Conservation (phyloP, 2,888 invertebrate genomes). For the Pycnomerus fuliginosus region DNA sequence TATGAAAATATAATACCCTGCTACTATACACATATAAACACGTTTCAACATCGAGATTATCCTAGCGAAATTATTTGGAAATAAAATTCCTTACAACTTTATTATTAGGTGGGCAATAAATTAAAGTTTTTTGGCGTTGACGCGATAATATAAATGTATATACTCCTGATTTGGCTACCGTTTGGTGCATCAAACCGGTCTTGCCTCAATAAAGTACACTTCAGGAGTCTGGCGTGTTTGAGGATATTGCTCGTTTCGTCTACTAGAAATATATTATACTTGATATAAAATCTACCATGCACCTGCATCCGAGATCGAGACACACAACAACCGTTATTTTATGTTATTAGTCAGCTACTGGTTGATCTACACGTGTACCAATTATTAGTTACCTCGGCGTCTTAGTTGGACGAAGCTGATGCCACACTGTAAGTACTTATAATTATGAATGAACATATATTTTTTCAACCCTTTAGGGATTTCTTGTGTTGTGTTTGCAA, state of each 20-base stretch:
- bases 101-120: constrained; percentile 20
- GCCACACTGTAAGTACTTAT: too few relatives aligned
- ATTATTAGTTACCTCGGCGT: too few relatives aligned
- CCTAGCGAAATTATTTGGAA: constrained; percentile 13
- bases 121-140: constrained; percentile 12
- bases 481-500: too few relatives aligned
- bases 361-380: constrained; percentile 25
- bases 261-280: constrained; percentile 14
- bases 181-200: constrained; percentile 20
- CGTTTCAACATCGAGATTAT: too few relatives aligned
- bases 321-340: constrained; percentile 24
- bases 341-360: constrained; percentile 23
- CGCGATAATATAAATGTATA: constrained; percentile 9
- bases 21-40: too few relatives aligned
- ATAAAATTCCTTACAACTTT: constrained; percentile 22
- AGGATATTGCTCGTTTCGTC: constrained; percentile 16
- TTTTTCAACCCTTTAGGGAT: too few relatives aligned
- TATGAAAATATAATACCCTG: too few relatives aligned
- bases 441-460: too few relatives aligned
- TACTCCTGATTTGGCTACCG: constrained; percentile 15
- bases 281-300: constrained; percentile 22
- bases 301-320: constrained; percentile 23
- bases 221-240: constrained; percentile 13
- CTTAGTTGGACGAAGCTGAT: too few relatives aligned
- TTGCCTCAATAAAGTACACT: constrained; percentile 16